Conservation (phyloP, 2,888 invertebrate genomes). For the Eupithecia centaureata region DNA sequence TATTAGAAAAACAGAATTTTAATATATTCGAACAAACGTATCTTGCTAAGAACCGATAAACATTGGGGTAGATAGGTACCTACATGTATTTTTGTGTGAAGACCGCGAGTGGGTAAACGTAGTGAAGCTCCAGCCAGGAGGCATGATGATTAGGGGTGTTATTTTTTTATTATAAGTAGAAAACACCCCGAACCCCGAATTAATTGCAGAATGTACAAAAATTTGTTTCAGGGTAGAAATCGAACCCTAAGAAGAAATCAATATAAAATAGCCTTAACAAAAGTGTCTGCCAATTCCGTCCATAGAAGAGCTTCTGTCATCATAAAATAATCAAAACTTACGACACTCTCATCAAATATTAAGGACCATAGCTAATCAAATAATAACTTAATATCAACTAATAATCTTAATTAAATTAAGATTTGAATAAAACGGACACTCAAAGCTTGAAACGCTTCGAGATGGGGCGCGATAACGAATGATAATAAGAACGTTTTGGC, state of each 20-base stretch:
- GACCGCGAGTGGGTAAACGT: not conserved
- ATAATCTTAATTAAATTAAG: constrained; percentile 4
- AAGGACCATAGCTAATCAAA: constrained; percentile 16
- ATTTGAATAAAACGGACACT: constrained; percentile 14
- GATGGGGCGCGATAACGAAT: constrained; percentile 30
- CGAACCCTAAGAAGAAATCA: no score
- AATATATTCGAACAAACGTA: no score
- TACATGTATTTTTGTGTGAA: not conserved
- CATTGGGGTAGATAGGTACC: no score
- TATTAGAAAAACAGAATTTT: no score
- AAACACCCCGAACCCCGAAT: no score
- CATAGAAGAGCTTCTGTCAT: not conserved
- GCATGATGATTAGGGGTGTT: no score
- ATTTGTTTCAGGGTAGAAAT: no score
- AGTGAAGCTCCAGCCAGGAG: no score
- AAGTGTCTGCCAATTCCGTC: not conserved
- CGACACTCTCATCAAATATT: not conserved
- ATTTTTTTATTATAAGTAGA: no score
- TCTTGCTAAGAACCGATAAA: no score
- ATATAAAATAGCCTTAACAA: no score
- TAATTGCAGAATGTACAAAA: no score
- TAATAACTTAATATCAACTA: constrained; percentile 2
- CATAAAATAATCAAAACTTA: not conserved
- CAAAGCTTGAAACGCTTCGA: constrained; percentile 17
- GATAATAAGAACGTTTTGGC: constrained; percentile 36